Conservation (phyloP, 2,888 invertebrate genomes). For the Blera fallax region DNA sequence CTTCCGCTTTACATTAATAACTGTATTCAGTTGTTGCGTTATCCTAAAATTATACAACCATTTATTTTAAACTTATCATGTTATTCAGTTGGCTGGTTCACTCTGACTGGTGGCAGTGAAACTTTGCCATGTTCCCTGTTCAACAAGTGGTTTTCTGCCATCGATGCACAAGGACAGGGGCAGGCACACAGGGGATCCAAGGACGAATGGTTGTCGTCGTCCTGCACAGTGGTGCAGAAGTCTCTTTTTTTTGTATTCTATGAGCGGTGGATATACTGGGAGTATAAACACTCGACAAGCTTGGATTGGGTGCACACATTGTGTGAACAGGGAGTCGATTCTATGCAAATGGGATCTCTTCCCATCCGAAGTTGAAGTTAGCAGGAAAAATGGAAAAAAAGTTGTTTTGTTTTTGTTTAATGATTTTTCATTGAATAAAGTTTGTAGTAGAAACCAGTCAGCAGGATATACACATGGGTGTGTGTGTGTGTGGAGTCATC, state of each 20-base stretch:
- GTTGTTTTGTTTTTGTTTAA: conserved; percentile 47
- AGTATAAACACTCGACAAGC: conserved; percentile 6
- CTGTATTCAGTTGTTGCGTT: conserved; percentile 70
- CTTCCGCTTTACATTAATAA: conserved; percentile 69
- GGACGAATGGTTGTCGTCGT: background rate
- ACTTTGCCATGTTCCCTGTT: conserved; percentile 60
- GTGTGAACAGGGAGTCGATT: conserved; percentile 2
- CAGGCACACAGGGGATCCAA: background rate
- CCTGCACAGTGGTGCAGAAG: conserved; percentile 14
- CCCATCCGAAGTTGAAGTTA: conserved; percentile 9
- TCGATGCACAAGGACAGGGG: conserved; percentile 27
- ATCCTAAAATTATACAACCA: conserved; percentile 70
- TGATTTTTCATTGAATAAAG: conserved; percentile 66
- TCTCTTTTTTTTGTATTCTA: conserved; percentile 16
- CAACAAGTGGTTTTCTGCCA: conserved; percentile 68
- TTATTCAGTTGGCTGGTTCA: conserved; percentile 65
- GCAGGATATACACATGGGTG: too few relatives aligned
- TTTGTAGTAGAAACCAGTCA: conserved; percentile 34
- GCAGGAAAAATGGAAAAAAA: conserved; percentile 55
- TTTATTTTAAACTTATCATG: conserved; percentile 71
- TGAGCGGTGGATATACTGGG: background rate
- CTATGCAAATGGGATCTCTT: conserved; percentile 34
- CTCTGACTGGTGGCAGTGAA: conserved; percentile 46
- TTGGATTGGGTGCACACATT: conserved; percentile 12
- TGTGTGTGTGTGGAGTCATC: background rate